Evolutionary conservation across 2,797 vertebrate genomes (phyloP).

Genomic region (Melanotaenia maccullochi): DNA sequence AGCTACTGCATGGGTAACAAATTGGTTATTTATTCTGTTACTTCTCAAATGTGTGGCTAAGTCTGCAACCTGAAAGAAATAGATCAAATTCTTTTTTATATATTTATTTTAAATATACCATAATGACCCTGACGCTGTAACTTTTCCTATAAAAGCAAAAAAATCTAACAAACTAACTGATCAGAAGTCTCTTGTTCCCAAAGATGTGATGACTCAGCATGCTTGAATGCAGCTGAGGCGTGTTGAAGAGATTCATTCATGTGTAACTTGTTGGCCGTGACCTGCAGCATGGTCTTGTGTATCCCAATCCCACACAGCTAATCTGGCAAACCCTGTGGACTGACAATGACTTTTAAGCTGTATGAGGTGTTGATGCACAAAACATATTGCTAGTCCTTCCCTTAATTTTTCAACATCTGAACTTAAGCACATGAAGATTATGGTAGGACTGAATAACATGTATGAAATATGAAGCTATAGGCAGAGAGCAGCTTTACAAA

Average conservation of each 20-base stretch:
- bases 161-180: background rate
- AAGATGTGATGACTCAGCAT: conserved; percentile 6
- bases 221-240: conserved; percentile 21
- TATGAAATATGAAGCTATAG: background rate
- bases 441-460: background rate
- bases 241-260: conserved; percentile 24
- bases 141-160: background rate
- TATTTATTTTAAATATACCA: background rate
- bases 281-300: conserved; percentile 37
- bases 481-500: conserved; percentile 4
- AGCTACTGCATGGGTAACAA: too few relatives aligned
- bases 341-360: conserved; percentile 45
- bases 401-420: conserved; percentile 1
- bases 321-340: conserved; percentile 37
- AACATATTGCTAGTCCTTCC: background rate
- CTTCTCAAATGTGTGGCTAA: too few relatives aligned
- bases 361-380: conserved; percentile 41
- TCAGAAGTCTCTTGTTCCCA: background rate
- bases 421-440: conserved; percentile 5
- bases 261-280: conserved; percentile 27
- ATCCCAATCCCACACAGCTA: conserved; percentile 39
- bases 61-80: too few relatives aligned
- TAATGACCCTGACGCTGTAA: background rate
- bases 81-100: too few relatives aligned
- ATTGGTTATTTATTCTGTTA: too few relatives aligned